phyloP scores from a whole-genome alignment of 1,140 invertebrate species.

The Camponotus vicinus region DNA sequence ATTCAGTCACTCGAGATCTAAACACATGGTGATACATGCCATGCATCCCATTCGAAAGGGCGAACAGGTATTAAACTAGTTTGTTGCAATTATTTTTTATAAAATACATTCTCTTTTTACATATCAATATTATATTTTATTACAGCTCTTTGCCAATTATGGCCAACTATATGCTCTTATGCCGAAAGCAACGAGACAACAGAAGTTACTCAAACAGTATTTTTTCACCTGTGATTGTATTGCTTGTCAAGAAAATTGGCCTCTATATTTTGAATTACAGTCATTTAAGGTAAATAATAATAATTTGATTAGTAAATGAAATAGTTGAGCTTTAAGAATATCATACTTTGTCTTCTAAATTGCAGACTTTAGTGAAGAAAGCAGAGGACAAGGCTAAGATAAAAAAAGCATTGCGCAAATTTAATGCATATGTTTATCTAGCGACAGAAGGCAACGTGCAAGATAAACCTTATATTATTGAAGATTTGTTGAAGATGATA shows the following conservation, averaged over 20 bases:
- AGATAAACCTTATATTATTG: slow-evolving; percentile 67
- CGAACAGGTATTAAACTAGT: slow-evolving; percentile 84
- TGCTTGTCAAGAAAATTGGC: slow-evolving; percentile 91
- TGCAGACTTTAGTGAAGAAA: slow-evolving; percentile 40
- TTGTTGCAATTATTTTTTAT: slow-evolving; percentile 1
- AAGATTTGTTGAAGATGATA: slow-evolving; percentile 78
- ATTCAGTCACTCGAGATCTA: slow-evolving; percentile 87
- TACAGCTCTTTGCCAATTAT: slow-evolving; percentile 82
- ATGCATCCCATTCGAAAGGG: slow-evolving; percentile 89
- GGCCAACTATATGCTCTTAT: slow-evolving; percentile 73
- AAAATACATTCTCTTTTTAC: not conserved
- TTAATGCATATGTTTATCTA: slow-evolving; percentile 58
- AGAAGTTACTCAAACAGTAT: slow-evolving; percentile 68
- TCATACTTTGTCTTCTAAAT: not conserved
- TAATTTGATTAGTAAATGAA: not conserved
- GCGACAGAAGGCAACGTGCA: slow-evolving; percentile 66
- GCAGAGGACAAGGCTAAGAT: slow-evolving; percentile 42
- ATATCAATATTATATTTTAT: slow-evolving; percentile 40
- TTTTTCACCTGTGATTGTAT: slow-evolving; percentile 92
- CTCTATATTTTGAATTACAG: slow-evolving; percentile 84
- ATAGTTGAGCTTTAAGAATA: slow-evolving; percentile 7
- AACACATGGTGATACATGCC: slow-evolving; percentile 87
- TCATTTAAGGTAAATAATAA: slow-evolving; percentile 61
- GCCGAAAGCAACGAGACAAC: slow-evolving; percentile 71
- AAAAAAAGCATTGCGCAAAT: slow-evolving; percentile 60